These are phyloP conservation scores for Cosmia trapezina DNA, from an alignment of 2,888 invertebrate genomes.

Conservation along the genomic window DNA sequence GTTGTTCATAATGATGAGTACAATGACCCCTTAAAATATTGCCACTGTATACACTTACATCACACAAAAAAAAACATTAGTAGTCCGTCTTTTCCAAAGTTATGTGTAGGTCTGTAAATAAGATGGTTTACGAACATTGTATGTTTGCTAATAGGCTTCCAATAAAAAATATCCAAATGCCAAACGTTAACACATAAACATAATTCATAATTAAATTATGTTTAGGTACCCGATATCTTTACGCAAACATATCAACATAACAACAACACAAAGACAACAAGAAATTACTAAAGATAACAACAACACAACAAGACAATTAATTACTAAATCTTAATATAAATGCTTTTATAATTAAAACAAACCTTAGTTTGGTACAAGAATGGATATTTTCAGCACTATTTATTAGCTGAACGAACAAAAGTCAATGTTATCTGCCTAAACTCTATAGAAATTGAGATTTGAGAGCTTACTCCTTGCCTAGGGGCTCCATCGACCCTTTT, in stretches of 20 bases:
- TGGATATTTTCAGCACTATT: slow-evolving; percentile 45
- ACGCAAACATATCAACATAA: neutral
- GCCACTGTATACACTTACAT: too few species aligned
- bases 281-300: too few species aligned
- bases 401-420: slow-evolving; percentile 58
- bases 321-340: slow-evolving; percentile 33
- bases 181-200: neutral
- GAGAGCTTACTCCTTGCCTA: slow-evolving; percentile 18
- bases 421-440: slow-evolving; percentile 47
- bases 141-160: too few species aligned
- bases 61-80: too few species aligned
- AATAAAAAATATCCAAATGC: neutral
- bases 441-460: slow-evolving; percentile 33
- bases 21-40: too few species aligned
- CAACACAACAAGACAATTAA: neutral
- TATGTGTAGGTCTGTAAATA: too few species aligned
- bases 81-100: too few species aligned
- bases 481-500: slow-evolving; percentile 32
- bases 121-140: too few species aligned
- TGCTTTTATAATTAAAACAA: slow-evolving; percentile 21
- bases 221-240: neutral
- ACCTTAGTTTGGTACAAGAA: slow-evolving; percentile 27
- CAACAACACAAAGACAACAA: too few species aligned
- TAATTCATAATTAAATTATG: slow-evolving; percentile 7
- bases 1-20: too few species aligned